Base-by-base conservation (phyloP, 2,888 invertebrate genomes). In the Lasioglossum marginatum region DNA sequence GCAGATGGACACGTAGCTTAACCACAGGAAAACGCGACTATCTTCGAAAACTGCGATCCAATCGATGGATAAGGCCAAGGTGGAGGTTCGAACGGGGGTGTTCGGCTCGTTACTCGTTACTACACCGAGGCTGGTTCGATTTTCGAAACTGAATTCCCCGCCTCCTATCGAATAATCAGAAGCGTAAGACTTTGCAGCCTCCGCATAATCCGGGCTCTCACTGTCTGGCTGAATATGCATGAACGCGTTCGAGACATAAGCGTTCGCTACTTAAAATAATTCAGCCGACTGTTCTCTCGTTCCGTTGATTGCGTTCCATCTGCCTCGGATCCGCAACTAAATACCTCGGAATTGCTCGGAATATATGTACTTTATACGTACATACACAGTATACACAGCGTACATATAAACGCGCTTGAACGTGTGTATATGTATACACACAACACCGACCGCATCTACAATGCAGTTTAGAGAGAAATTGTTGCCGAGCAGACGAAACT, bases 211-310 rank as follows among this genome's bases (percentile, higher is more conserved):
- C 85, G 63, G 76, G 79, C 14, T 84, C 79, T 76, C 81, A 23
- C 68, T n/a, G 10, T 68, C 34, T 81, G 40, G 40, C 81, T 89
- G 89, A 89, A 89, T 89, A 89, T 89, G 88, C 84, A 89, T 89
- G 89, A 89, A 84, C 78, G 87, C 78, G 85, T 87, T 85, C 87
- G 68, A 83, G 77, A 83, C 83, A 86, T 86, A 86, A 87, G 81
- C 86, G 81, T 79, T 75, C 82, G 76, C 86, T 89, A 87, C 86
- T 89, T 89, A 82, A 89, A 89, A 89, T 88, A 88, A 89, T 89
- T 89, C 88, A 79, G 70, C 86, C 86, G 77, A 73, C 86, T 86
- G 80, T 81, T 87, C 87, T 27, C 87, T 19, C 73, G 73, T 78
- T 52, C 73, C 79, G 82, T 66, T 81, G 87, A 83, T 87, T 79